Conservation (phyloP, 1,140 invertebrate genomes). For the Drosophila busckii region DNA sequence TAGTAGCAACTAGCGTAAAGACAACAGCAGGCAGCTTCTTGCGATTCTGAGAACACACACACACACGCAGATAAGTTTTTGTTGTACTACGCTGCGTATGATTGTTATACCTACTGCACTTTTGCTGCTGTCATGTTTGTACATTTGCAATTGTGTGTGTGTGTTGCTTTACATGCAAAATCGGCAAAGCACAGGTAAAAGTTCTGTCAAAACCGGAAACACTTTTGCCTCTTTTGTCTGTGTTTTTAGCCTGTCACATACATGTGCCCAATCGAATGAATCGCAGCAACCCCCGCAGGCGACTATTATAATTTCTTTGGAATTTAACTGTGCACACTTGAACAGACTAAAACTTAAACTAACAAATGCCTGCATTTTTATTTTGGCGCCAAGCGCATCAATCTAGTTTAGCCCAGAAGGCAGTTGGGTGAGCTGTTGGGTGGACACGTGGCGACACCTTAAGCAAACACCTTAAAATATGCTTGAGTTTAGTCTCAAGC, state of each 20-base stretch:
- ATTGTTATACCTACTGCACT: constrained; percentile 11
- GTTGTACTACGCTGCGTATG: constrained; percentile 15
- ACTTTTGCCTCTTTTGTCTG: background rate
- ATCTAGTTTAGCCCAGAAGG: constrained; percentile 21
- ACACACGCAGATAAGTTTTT: background rate
- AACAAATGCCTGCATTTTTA: constrained; percentile 2
- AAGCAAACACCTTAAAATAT: constrained; percentile 26
- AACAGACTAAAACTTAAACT: too few species aligned
- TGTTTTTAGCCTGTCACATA: background rate
- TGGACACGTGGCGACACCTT: constrained; percentile 15
- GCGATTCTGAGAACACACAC: background rate
- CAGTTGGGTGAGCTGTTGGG: background rate
- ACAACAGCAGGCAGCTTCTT: too few species aligned
- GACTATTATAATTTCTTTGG: too few species aligned
- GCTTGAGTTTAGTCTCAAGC: constrained; percentile 17
- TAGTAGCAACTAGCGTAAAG: too few species aligned
- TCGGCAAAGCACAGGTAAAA: constrained; percentile 26
- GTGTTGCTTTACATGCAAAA: constrained; percentile 5
- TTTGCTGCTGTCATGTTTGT: background rate
- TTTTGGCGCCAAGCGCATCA: constrained; percentile 30
- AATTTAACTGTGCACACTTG: too few species aligned
- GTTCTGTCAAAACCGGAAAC: constrained; percentile 1
- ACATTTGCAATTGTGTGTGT: background rate
- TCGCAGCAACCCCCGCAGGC: too few species aligned
- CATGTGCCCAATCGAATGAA: too few species aligned